Percentiles rank a stretch among this genome's conserved stretches.
phyloP scores from a whole-genome alignment of 2,888 invertebrate genomes.

The Andrena fulva region DNA sequence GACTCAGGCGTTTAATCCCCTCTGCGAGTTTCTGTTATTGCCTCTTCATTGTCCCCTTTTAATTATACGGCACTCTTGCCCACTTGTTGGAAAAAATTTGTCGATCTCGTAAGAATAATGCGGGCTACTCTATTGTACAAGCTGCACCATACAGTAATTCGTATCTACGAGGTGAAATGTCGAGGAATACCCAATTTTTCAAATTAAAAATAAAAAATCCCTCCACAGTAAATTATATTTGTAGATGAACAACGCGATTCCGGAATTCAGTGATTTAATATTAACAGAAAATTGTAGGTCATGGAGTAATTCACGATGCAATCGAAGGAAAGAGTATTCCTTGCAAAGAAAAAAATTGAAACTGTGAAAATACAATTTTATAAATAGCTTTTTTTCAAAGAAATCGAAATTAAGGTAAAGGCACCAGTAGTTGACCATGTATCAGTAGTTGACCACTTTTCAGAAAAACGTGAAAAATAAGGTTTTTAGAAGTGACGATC shows the following conservation, averaged over 20 bases:
- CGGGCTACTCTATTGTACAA: slow-evolving; percentile 3
- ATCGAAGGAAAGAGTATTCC: no score
- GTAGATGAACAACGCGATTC: no score
- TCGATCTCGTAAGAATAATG: slow-evolving; percentile 25
- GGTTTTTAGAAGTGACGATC: no score
- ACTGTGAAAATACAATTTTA: not conserved
- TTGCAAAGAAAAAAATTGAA: no score
- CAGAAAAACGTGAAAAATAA: no score
- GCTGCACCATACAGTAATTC: not conserved
- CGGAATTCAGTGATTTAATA: no score
- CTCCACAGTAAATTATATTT: no score
- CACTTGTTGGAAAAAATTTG: slow-evolving; percentile 18
- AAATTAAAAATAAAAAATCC: no score
- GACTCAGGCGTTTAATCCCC: slow-evolving; percentile 16
- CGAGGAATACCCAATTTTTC: not conserved
- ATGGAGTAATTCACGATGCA: no score
- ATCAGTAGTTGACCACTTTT: no score
- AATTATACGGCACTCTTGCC: slow-evolving; percentile 22
- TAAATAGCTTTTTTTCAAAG: not conserved
- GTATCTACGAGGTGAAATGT: not conserved
- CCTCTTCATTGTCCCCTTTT: slow-evolving; percentile 23
- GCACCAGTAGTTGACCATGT: no score
- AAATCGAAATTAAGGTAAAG: not conserved
- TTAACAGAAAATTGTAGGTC: no score
- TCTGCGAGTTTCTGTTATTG: slow-evolving; percentile 31